A percentile compares a stretch with the other conserved stretches of the same genome.
These are phyloP conservation scores for Numenius phaeopus DNA, from an alignment of 2,797 vertebrate genomes.

Conservation along the genomic window DNA sequence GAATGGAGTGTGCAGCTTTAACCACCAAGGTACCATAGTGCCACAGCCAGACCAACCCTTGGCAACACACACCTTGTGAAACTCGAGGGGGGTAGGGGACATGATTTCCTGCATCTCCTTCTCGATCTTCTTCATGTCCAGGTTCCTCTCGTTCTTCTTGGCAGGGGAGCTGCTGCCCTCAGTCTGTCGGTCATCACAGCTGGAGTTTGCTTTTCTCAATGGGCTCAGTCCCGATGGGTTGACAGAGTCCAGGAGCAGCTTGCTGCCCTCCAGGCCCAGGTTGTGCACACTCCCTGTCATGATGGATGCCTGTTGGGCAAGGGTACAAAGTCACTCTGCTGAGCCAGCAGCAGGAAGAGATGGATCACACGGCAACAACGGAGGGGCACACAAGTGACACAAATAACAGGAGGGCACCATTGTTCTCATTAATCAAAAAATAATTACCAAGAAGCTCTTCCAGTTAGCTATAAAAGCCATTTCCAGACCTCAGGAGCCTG, in stretches of 20 bases:
- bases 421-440: neutral
- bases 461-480: neutral
- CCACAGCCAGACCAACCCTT: neutral
- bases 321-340: neutral
- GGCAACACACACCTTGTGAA: constrained; percentile 88
- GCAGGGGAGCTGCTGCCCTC: constrained; percentile 74
- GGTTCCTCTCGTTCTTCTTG: constrained; percentile 83
- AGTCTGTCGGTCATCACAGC: constrained; percentile 37
- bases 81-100: constrained; percentile 88
- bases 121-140: constrained; percentile 88
- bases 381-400: neutral
- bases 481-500: neutral
- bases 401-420: fast-evolving
- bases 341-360: neutral
- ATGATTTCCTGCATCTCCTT: constrained; percentile 93
- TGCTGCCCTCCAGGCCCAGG: constrained; percentile 87
- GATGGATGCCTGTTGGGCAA: constrained; percentile 88
- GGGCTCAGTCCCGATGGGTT: constrained; percentile 70
- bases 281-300: constrained; percentile 93
- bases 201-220: constrained; percentile 76
- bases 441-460: neutral
- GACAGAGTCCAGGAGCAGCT: constrained; percentile 80
- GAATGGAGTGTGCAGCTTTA: neutral
- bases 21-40: neutral
- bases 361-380: fast-evolving